Conservation (phyloP, 2,113 vertebrate genomes). For the Capreolus pygargus region DNA sequence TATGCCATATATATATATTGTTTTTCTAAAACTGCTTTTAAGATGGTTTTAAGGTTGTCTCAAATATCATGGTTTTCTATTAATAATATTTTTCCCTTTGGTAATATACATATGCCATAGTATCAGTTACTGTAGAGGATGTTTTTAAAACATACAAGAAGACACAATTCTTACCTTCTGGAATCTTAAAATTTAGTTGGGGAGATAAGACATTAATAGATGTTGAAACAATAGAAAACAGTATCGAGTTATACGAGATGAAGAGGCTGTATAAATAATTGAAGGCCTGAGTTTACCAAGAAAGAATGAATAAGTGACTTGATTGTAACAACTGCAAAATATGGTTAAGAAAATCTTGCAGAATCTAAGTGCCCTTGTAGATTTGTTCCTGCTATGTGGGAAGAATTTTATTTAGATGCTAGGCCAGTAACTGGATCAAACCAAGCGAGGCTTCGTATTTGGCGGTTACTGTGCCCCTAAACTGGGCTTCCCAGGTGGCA, state of each 20-base stretch:
- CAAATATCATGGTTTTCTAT: not conserved
- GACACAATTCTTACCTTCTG: not conserved
- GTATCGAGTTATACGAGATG: not conserved
- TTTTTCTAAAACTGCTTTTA: not conserved
- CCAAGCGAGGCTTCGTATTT: not conserved
- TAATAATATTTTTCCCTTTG: not conserved
- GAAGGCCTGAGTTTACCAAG: not conserved
- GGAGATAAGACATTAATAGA: not conserved
- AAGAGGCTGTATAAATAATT: not conserved
- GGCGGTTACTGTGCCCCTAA: not conserved
- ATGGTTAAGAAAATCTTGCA: not conserved
- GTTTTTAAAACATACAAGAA: not conserved
- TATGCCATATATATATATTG: not conserved
- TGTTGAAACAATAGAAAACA: not conserved
- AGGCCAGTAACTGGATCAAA: not conserved
- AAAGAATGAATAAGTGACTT: not conserved
- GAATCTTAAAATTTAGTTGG: slow-evolving; percentile 2
- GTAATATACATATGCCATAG: not conserved
- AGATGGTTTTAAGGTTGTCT: not conserved
- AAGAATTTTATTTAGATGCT: not conserved
- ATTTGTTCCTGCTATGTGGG: not conserved
- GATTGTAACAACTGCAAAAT: not conserved
- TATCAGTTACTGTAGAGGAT: not conserved
- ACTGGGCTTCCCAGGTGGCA: not conserved
- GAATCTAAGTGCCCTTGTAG: not conserved